phyloP scores from a whole-genome alignment of 1,140 invertebrate genomes.

The Trachymyrmex cornetzi region DNA sequence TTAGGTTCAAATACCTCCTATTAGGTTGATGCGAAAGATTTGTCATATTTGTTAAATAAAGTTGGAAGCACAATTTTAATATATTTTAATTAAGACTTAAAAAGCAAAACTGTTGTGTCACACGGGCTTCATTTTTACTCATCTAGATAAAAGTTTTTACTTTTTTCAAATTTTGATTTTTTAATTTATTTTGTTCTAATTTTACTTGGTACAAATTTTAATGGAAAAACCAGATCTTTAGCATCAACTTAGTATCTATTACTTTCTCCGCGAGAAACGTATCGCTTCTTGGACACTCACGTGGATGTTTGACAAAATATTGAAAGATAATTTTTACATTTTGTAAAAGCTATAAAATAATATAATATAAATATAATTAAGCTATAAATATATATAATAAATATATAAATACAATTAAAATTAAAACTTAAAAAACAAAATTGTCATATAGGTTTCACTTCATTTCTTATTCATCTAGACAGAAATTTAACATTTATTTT shows the following conservation, averaged over 20 bases:
- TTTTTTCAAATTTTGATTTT: not conserved
- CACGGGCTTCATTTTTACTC: not conserved
- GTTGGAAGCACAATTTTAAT: no score
- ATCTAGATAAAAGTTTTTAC: not conserved
- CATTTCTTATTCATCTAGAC: not conserved
- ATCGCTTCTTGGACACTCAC: not conserved
- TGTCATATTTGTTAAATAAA: not conserved
- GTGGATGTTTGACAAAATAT: not conserved
- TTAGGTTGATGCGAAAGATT: not conserved
- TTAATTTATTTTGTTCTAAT: no score
- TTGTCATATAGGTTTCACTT: not conserved
- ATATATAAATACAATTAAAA: no score
- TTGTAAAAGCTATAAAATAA: not conserved
- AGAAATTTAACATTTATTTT: no score
- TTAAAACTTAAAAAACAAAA: not conserved
- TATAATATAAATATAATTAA: not conserved
- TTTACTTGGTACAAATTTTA: not conserved
- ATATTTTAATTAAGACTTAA: not conserved
- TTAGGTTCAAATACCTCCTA: not conserved
- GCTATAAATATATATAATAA: no score
- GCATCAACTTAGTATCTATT: not conserved
- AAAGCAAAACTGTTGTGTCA: not conserved
- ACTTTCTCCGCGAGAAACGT: conserved; percentile 3
- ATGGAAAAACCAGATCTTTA: not conserved
- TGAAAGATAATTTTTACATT: not conserved